These are phyloP conservation scores for Peribatodes rhomboidaria DNA, from an alignment of 2,888 invertebrate genomes.

Conservation along the genomic window DNA sequence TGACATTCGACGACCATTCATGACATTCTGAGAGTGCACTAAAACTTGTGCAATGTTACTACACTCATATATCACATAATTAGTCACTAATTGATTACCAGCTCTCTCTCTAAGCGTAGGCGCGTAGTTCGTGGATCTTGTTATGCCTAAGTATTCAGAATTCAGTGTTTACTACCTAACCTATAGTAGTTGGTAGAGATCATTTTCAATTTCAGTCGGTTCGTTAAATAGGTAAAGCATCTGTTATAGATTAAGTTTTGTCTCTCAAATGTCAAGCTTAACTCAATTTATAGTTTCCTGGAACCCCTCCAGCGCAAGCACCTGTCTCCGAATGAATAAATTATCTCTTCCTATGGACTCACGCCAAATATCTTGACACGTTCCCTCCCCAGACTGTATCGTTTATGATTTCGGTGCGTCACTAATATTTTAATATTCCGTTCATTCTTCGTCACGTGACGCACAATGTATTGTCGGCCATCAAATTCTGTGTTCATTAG, in stretches of 20 bases:
- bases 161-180: slow-evolving; percentile 10
- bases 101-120: not conserved
- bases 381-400: slow-evolving; percentile 31
- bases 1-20: slow-evolving; percentile 36
- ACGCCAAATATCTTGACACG: slow-evolving; percentile 56
- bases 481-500: slow-evolving; percentile 38
- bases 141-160: not conserved
- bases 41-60: slow-evolving; percentile 25
- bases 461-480: slow-evolving; percentile 32
- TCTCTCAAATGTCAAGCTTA: not conserved
- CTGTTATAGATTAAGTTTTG: slow-evolving; percentile 1
- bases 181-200: not conserved
- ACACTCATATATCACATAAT: not conserved
- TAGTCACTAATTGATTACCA: slow-evolving; percentile 1
- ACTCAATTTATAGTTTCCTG: not conserved
- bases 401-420: slow-evolving; percentile 33
- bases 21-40: slow-evolving; percentile 36
- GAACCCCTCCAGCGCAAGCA: slow-evolving; percentile 47
- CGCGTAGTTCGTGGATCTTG: slow-evolving; percentile 12
- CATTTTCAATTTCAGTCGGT: not conserved
- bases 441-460: slow-evolving; percentile 39
- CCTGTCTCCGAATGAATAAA: slow-evolving; percentile 49
- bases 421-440: slow-evolving; percentile 44
- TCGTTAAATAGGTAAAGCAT: slow-evolving; percentile 6
- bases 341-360: slow-evolving; percentile 53